These are phyloP conservation scores for Pterostichus niger DNA, from an alignment of 2,888 invertebrate genomes.

Conservation along the genomic window DNA sequence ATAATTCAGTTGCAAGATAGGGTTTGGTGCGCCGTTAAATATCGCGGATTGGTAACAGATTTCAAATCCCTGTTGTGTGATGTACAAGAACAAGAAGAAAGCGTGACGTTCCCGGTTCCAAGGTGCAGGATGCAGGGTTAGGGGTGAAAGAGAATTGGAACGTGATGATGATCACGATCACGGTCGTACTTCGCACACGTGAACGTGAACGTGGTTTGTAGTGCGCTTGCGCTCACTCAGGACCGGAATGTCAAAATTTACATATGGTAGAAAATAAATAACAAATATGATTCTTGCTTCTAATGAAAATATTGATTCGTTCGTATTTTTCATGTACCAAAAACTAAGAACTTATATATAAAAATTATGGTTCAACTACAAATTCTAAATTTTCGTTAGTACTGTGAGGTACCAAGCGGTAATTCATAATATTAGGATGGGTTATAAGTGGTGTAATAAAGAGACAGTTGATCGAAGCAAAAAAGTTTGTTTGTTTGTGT, in stretches of 20 bases:
- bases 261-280: not conserved
- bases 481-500: too few relatives aligned
- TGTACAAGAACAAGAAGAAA: conserved; percentile 1
- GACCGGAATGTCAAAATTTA: not conserved
- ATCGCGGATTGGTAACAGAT: not conserved
- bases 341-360: too few relatives aligned
- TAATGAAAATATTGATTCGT: too few relatives aligned
- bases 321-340: too few relatives aligned
- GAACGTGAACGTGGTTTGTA: conserved; percentile 7
- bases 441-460: too few relatives aligned
- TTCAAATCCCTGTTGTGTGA: conserved; percentile 5
- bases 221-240: not conserved
- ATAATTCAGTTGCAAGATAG: too few relatives aligned
- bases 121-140: conserved; percentile 22
- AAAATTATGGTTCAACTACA: too few relatives aligned
- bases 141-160: conserved; percentile 39
- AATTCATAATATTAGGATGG: too few relatives aligned
- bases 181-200: conserved; percentile 12
- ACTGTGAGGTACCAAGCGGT: too few relatives aligned
- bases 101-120: conserved; percentile 11
- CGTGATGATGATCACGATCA: conserved; percentile 47
- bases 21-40: not conserved
- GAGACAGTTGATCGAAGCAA: too few relatives aligned
- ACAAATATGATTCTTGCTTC: too few relatives aligned
- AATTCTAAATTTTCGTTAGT: too few relatives aligned